phyloP scores from a whole-genome alignment of 1,140 invertebrate genomes.

The Protaetia brevitarsis region DNA sequence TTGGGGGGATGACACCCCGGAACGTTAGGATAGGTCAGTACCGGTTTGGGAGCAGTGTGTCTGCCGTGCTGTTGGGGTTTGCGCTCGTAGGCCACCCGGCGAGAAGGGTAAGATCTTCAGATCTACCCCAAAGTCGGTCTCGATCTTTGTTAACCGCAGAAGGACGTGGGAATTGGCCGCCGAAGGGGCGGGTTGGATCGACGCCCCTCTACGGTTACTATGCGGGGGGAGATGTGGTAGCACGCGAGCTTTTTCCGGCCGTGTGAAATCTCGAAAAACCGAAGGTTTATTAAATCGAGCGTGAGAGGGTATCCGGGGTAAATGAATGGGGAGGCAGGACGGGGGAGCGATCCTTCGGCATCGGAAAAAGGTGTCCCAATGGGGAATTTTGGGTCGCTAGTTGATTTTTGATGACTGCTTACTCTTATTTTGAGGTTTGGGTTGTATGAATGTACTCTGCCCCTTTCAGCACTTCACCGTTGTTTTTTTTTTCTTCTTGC shows the following conservation, averaged over 20 bases:
- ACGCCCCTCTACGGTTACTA: not conserved
- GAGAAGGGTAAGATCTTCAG: constrained; percentile 20
- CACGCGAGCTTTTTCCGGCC: constrained; percentile 6
- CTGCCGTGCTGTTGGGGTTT: not conserved
- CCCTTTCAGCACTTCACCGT: too few relatives aligned
- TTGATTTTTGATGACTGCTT: too few relatives aligned
- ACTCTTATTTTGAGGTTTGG: too few relatives aligned
- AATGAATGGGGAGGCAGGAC: not conserved
- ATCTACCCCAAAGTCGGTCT: constrained; percentile 20
- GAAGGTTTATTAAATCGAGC: constrained; percentile 2
- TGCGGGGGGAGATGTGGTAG: not conserved
- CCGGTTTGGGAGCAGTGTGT: constrained; percentile 2
- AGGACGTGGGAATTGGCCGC: not conserved
- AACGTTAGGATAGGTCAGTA: constrained; percentile 38
- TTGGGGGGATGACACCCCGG: constrained; percentile 33
- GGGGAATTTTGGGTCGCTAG: too few relatives aligned
- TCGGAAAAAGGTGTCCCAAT: too few relatives aligned
- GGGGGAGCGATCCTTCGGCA: not conserved
- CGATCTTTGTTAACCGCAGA: constrained; percentile 19
- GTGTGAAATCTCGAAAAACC: not conserved
- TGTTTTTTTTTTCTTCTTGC: too few relatives aligned
- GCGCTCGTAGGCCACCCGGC: not conserved
- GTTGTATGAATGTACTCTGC: too few relatives aligned
- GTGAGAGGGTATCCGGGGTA: not conserved
- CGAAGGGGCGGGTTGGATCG: not conserved